Evolutionary conservation across 2,113 vertebrate genomes (phyloP).

Genomic region (Pedionomus torquatus): DNA sequence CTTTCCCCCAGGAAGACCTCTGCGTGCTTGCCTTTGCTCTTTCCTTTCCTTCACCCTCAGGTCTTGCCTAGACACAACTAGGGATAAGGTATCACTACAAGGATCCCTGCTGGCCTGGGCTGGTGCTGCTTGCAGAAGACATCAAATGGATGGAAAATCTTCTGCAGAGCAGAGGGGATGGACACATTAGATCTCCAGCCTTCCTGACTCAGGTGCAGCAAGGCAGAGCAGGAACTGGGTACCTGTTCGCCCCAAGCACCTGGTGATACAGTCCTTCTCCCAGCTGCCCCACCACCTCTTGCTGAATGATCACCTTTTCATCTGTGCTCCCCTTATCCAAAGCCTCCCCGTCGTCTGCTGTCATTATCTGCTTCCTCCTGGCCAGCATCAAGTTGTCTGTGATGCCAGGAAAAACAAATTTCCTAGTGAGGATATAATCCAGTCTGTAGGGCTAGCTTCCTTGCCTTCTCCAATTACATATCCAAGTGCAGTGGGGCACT

Average conservation of each 20-base stretch:
- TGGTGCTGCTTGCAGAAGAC: not conserved
- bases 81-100: not conserved
- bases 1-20: not conserved
- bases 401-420: not conserved
- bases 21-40: not conserved
- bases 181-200: not conserved
- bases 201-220: not conserved
- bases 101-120: not conserved
- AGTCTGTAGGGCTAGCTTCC: not conserved
- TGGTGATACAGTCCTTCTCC: not conserved
- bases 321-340: not conserved
- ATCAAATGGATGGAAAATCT: accelerated
- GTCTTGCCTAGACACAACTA: not conserved
- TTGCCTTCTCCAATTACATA: not conserved
- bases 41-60: not conserved
- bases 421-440: not conserved
- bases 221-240: not conserved
- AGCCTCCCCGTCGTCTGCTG: not conserved
- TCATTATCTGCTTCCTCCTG: not conserved
- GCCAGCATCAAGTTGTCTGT: not conserved
- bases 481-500: not conserved
- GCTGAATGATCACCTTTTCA: not conserved
- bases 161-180: not conserved
- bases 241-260: accelerated
- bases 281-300: not conserved